Conservation (phyloP, 2,888 invertebrate species). For the Drosophila subsilvestris region DNA sequence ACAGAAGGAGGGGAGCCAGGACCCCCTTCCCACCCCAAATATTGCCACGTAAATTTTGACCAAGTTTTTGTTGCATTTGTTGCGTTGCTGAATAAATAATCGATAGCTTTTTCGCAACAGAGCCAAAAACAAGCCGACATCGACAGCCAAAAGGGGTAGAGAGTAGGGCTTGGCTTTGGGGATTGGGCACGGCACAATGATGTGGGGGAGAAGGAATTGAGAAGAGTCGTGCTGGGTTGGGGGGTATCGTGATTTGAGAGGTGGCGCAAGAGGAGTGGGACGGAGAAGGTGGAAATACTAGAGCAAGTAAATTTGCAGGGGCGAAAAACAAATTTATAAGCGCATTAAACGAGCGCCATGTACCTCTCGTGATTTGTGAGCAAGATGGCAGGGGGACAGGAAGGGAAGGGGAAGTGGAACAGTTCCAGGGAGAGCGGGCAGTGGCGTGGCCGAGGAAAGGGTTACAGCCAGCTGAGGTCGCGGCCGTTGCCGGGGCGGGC, state of each 20-base stretch:
- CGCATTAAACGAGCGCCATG: constrained; percentile 68
- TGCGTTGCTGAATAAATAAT: constrained; percentile 72
- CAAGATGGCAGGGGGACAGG: constrained; percentile 8
- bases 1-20: not conserved
- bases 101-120: constrained; percentile 70
- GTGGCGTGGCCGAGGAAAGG: not conserved
- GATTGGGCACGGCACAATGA: not conserved
- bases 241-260: too few species aligned
- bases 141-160: constrained; percentile 32
- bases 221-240: too few species aligned
- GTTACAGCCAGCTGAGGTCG: constrained; percentile 35
- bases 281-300: not conserved
- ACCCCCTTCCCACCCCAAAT: constrained; percentile 22
- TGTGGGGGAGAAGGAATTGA: too few species aligned
- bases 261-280: not conserved
- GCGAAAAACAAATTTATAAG: constrained; percentile 74
- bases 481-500: constrained; percentile 27
- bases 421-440: not conserved
- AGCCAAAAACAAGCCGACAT: constrained; percentile 55
- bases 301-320: constrained; percentile 65
- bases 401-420: too few species aligned
- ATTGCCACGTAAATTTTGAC: constrained; percentile 40
- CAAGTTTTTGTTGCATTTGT: constrained; percentile 56
- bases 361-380: constrained; percentile 71
- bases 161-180: constrained; percentile 13